These are phyloP conservation scores for Philonicus albiceps DNA, from an alignment of 2,888 invertebrate species.

Conservation along the genomic window DNA sequence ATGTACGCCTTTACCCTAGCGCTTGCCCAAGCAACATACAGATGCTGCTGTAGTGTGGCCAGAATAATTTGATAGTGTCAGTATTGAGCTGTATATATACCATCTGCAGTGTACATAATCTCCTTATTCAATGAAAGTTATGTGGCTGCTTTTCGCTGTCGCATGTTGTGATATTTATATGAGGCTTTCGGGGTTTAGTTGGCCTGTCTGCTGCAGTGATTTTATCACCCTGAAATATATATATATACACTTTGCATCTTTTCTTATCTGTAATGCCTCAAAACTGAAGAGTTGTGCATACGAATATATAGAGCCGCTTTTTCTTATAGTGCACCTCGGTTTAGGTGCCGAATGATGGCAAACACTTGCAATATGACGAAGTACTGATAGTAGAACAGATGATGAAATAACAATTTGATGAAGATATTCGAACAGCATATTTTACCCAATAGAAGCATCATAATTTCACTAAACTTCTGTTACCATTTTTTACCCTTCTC, in stretches of 20 bases:
- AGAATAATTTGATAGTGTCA: slow-evolving; percentile 32
- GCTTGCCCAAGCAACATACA: neutral
- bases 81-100: slow-evolving; percentile 36
- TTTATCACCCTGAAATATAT: slow-evolving; percentile 54
- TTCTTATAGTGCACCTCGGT: slow-evolving; percentile 10
- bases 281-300: slow-evolving; percentile 33
- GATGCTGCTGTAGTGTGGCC: slow-evolving; percentile 4
- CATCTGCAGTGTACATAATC: slow-evolving; percentile 48
- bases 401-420: neutral
- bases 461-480: neutral
- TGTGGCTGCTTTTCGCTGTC: slow-evolving; percentile 54
- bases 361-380: neutral
- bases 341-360: neutral
- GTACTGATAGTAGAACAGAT: neutral
- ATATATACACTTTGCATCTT: slow-evolving; percentile 47
- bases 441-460: neutral
- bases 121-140: slow-evolving; percentile 53
- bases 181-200: slow-evolving; percentile 53
- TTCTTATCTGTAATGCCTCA: slow-evolving; percentile 38
- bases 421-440: neutral
- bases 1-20: slow-evolving; percentile 4
- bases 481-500: too few relatives aligned
- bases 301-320: slow-evolving; percentile 14
- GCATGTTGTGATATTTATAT: slow-evolving; percentile 54
- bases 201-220: slow-evolving; percentile 54